A percentile compares a stretch with the other conserved stretches of the same genome.
Conservation (phyloP, 2,113 vertebrate species). For the Leptosomus discolor region DNA sequence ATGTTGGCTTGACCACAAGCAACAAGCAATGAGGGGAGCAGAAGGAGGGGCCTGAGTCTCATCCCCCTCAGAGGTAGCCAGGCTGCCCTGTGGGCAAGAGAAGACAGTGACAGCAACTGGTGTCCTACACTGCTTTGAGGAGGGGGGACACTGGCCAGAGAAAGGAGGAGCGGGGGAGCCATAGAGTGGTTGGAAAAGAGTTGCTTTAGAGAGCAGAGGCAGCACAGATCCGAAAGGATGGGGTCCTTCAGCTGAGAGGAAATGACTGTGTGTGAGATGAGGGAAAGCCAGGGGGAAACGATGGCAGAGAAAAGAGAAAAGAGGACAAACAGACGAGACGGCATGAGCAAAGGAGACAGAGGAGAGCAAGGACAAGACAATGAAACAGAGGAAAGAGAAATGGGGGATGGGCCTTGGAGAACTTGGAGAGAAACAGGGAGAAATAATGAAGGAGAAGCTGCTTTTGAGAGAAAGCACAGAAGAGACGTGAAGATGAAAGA, state of each 20-base stretch:
- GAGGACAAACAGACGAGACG: background rate
- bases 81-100: background rate
- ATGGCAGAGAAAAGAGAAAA: background rate
- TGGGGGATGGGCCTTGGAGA: background rate
- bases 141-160: background rate
- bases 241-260: background rate
- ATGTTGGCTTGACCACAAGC: background rate
- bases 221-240: background rate
- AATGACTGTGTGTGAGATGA: background rate
- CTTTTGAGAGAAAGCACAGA: constrained; percentile 28
- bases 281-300: background rate
- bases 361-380: background rate
- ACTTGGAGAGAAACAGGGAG: background rate
- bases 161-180: background rate
- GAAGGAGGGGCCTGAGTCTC: background rate
- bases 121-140: background rate
- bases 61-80: background rate
- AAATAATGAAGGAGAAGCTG: constrained; percentile 46
- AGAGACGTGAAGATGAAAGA: constrained; percentile 55
- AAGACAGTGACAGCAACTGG: background rate
- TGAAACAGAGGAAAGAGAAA: background rate
- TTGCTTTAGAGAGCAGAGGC: background rate
- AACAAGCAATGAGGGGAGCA: background rate
- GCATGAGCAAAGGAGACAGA: background rate
- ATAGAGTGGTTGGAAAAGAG: background rate